phyloP scores from a whole-genome alignment of 2,888 invertebrate genomes.

The Caenorhabditis sinica region DNA sequence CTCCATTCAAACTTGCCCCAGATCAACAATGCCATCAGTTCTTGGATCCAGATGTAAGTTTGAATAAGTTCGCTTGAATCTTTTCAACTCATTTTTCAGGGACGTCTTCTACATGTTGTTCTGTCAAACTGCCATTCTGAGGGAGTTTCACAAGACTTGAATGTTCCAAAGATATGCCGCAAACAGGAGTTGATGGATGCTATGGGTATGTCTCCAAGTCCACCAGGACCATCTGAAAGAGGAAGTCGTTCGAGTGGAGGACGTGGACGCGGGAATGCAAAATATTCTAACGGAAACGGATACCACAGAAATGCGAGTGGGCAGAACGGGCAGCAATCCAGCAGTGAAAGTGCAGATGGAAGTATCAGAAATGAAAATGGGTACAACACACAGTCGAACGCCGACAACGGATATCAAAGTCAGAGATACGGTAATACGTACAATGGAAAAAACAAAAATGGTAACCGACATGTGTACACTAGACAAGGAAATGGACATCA shows the following conservation, averaged over 20 bases:
- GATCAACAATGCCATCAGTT: slow-evolving; percentile 94
- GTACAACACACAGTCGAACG: neutral
- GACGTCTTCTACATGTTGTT: slow-evolving; percentile 92
- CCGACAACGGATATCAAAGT: too few relatives aligned
- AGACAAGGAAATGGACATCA: neutral
- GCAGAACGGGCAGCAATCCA: neutral
- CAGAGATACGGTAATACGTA: too few relatives aligned
- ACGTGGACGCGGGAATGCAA: slow-evolving; percentile 6
- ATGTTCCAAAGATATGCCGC: slow-evolving; percentile 15
- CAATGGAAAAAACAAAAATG: neutral
- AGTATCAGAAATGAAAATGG: neutral
- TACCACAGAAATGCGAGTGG: neutral
- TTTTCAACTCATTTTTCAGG: slow-evolving; percentile 84
- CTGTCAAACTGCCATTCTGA: slow-evolving; percentile 86
- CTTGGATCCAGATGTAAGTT: slow-evolving; percentile 89
- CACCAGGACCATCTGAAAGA: neutral
- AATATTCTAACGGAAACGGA: neutral
- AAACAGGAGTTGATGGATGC: neutral
- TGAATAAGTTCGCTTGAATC: neutral
- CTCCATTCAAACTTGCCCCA: slow-evolving; percentile 94
- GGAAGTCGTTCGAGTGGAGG: neutral
- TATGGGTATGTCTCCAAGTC: neutral
- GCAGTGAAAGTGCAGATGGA: neutral
- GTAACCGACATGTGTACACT: too few relatives aligned
- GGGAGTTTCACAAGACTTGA: too few relatives aligned